phyloP scores from a whole-genome alignment of 2,888 invertebrate species.

The Isoperla grammatica region DNA sequence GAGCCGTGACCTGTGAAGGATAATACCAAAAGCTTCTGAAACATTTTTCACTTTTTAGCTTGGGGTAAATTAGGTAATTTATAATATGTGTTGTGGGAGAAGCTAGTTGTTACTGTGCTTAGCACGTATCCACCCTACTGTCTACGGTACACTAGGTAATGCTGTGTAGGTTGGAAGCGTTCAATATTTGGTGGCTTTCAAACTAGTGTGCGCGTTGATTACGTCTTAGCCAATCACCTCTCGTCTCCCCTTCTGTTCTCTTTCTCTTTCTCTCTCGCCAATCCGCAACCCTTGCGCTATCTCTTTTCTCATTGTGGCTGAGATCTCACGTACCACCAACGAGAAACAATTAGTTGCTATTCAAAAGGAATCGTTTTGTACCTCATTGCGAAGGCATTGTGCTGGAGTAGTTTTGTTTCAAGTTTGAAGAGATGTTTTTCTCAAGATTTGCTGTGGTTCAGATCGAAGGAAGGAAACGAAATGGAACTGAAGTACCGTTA shows the following conservation, averaged over 20 bases:
- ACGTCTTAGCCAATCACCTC: constrained; percentile 1
- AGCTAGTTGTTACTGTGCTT: not conserved
- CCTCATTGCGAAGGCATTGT: constrained; percentile 14
- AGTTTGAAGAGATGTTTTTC: constrained; percentile 2
- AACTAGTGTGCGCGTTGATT: constrained; percentile 7
- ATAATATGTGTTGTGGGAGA: no score
- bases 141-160: not conserved
- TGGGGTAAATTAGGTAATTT: no score
- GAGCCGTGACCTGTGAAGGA: no score
- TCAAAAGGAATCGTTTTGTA: constrained; percentile 17
- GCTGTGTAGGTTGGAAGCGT: not conserved
- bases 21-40: no score
- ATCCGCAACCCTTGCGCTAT: constrained; percentile 2
- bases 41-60: no score
- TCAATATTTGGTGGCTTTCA: constrained; percentile 7
- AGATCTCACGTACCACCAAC: constrained; percentile 2
- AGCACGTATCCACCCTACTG: not conserved
- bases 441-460: constrained; percentile 7
- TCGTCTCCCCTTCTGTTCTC: not conserved
- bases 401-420: constrained; percentile 8
- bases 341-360: constrained; percentile 16
- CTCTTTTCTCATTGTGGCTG: constrained; percentile 15
- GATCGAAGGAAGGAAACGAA: no score
- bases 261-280: not conserved
- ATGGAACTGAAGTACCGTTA: no score